Base-by-base conservation (phyloP, 2,113 vertebrate genomes). In the Hirundichthys speculiger region DNA sequence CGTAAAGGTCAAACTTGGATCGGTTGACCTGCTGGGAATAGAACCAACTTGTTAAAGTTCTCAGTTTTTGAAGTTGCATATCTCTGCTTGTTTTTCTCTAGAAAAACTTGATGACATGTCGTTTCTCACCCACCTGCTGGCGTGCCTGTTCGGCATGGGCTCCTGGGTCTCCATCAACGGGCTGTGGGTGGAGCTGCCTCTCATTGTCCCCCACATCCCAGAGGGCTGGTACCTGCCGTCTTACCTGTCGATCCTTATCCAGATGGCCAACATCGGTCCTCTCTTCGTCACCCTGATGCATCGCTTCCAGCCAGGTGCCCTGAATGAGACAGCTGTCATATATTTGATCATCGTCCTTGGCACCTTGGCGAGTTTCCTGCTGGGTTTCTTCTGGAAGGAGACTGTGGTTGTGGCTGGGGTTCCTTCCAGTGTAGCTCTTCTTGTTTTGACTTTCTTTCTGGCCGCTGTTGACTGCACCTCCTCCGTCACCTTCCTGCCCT, bases 111-210 rank as follows among this genome's bases (percentile, higher is more conserved):
- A 13, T 19, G 57, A 0, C 57, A 95, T 93, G 93, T 90, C 90
- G 0, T 45, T 91, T 2, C 38, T 91, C 41, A 88, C 92, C 18
- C 94, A 95, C 64, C n/a, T 92, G 40, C 50, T 94, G 85, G 88
- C 90, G 16, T 85, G 88, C 71, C 83, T 94, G 46, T 87, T 95
- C 11, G 94, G 94, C 9, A 89, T 91, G 46, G 94, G 94, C n/a
- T 94, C 94, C 74, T 95, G 94, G 94, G 90, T 95, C 39, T 93
- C 94, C 75, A 93, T 95, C 80, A 94, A 94, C 2, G 94, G 94
- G 0, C 68, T 95, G 10, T 95, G 93, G 93, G 94, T 95, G 67
- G 94, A 95, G 82, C 80, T 95, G 21, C 94, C 94, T 1, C 79
- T 95, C 5, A 56, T 95, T 0, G 93, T 95, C 22, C 89, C 93